Base-by-base conservation (phyloP, 2,113 vertebrate genomes). In the Poecile atricapillus region DNA sequence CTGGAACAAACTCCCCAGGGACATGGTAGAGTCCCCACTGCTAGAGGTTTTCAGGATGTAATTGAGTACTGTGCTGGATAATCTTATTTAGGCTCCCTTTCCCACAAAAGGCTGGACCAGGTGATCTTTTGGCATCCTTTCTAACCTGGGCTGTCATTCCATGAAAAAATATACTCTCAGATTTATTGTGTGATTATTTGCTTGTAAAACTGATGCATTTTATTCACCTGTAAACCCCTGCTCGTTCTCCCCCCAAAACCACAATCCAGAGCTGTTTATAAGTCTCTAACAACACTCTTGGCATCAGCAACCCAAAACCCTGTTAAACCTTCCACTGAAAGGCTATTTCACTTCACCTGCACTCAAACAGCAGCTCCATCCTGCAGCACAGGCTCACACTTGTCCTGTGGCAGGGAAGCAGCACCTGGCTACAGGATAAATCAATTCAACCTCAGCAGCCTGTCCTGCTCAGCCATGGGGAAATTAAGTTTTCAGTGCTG, bases 191-290 rank as follows among this genome's bases (percentile, higher is more conserved):
- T 87, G 62, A 60, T 83, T 79, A 95, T 64, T 63, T 79, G 55
- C 88, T 76, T 70, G 78, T 79, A 94, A 94, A 95, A 82, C 33
- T 14, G 81, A 92, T 47, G 35, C 33, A 53, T 69, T 93, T 92
- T 85, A 58, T 82, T 84, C 70, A 96, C 93, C 83, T 93, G 58
- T 84, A 92, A 95, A 94, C 73, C 64, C 46, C 52, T 27, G 11
- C 44, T 43, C 22, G 3, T 50, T 76, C n/a, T 56, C 53, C 37
- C 79, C 28, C 44, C 16, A 8, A 41, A 91, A 50, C 49, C 84
- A 83, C 75, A 73, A 41, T 60, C 9, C 44, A 87, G 85, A 85
- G 83, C 69, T 81, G 15, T 81, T 92, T 92, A 50, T 62, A 88
- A 74, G 52, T 18, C 56, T 70, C 76, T 56, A 77, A 83, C 35